Base-by-base conservation (phyloP, 2,797 vertebrate genomes). In the Hyperoplus immaculatus region DNA sequence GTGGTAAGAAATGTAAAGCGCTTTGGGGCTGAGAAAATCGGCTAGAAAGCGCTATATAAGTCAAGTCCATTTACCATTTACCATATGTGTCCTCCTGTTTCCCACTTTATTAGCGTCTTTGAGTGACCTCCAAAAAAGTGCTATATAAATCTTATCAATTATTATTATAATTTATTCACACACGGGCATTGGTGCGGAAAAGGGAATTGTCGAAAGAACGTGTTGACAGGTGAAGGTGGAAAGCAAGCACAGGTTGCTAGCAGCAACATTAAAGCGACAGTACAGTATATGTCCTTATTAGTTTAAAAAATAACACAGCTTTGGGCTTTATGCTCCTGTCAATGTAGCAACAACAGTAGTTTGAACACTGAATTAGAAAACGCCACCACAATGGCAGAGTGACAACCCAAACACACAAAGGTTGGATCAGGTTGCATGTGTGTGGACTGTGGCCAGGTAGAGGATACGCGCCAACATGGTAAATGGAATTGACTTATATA, bases 201-300 rank as follows among this genome's bases (percentile, higher is more conserved):
- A 58, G 4, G 41, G n/a, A 38, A 39, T 73, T 72, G 61, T 73
- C 39, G 41, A 66, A 73, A 21, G 21, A 21, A 59, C 42, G 49
- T 29, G 67, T 56, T 77, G 66, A 80, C 50, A 69, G 21, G 60
- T 57, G 11, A 45, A 75, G 50, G 64, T 66, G 78, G 71, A 58
- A 65, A 78, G 46, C 14, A 42, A 43, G n/a, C 41, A 0, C 45
- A 41, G 11, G 45, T 41, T 86, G 73, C 77, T 46, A 74, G 47
- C 72, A 55, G 56, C 46, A 50, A 16, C 29, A 13, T 59, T 60
- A 16, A 4, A 80, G 53, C 38, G 51, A 18, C 42, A 67, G 36
- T 63, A 64, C 45, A n/a, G 45, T 39, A 8, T 8, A 18, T 60
- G 51, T 43, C 38, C 43, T 43, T 57, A 16, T 56, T 12, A 41